Conservation (phyloP, 2,797 vertebrate species). For the Phoxinus dragarum region DNA sequence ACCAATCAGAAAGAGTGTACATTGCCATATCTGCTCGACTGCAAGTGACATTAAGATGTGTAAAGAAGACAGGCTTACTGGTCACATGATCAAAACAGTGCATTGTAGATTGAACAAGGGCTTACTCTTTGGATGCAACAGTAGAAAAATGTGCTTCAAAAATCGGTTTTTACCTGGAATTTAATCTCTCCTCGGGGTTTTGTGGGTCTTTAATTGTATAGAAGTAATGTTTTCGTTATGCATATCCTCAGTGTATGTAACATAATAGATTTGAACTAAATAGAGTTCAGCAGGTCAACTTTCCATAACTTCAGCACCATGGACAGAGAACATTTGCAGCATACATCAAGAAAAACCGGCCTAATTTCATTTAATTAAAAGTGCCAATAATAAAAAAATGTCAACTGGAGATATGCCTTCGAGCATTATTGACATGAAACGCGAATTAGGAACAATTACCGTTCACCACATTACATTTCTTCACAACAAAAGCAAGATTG, state of each 20-base stretch:
- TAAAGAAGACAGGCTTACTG: background rate
- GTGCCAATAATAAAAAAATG: constrained; percentile 8
- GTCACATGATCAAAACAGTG: background rate
- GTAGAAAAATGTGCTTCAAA: background rate
- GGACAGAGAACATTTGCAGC: constrained; percentile 41
- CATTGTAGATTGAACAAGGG: background rate
- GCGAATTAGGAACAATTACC: background rate
- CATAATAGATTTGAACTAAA: background rate
- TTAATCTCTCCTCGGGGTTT: background rate
- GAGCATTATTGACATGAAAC: background rate
- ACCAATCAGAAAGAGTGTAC: constrained; percentile 6
- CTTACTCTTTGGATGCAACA: background rate
- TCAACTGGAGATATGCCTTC: background rate
- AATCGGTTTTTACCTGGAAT: background rate
- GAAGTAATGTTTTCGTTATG: background rate
- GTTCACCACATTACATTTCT: background rate
- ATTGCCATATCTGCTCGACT: constrained; percentile 16
- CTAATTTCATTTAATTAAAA: background rate
- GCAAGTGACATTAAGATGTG: background rate
- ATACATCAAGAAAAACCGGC: background rate
- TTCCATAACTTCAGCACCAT: constrained; percentile 50
- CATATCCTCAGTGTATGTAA: background rate
- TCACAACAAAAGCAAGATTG: background rate
- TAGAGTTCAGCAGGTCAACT: constrained; percentile 8
- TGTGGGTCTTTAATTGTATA: background rate